Conservation (phyloP, 2,888 invertebrate genomes). For the Zygogramma bicolorata region DNA sequence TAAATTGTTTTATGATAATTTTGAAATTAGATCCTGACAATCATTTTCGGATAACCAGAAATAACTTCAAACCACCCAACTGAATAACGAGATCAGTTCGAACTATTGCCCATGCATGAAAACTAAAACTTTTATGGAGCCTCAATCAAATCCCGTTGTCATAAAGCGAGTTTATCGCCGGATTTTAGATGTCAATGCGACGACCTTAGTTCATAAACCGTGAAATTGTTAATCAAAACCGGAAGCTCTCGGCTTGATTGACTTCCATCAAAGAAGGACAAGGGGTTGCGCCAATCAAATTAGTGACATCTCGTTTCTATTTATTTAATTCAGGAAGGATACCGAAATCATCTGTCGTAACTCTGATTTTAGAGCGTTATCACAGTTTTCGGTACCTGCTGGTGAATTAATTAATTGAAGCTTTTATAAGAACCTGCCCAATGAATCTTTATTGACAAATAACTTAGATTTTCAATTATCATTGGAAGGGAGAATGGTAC, state of each 20-base stretch:
- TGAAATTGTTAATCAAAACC: background rate
- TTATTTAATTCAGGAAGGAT: background rate
- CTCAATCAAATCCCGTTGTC: background rate
- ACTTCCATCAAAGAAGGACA: background rate
- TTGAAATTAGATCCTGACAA: too few relatives aligned
- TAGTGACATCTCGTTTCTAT: background rate
- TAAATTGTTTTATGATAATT: too few relatives aligned
- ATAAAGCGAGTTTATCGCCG: background rate
- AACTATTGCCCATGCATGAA: background rate
- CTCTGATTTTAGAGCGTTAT: background rate
- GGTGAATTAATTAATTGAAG: background rate
- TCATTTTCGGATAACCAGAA: too few relatives aligned
- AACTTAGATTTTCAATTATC: too few relatives aligned
- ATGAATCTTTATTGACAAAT: too few relatives aligned
- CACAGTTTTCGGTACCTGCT: background rate
- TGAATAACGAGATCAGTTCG: background rate
- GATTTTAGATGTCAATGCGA: background rate
- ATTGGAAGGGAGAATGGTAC: too few relatives aligned
- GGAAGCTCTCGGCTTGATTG: background rate
- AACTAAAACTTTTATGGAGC: background rate
- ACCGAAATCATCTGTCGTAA: background rate
- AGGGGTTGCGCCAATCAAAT: background rate
- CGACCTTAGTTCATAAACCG: background rate
- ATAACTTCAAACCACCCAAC: background rate
- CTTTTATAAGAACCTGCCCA: too few relatives aligned